Percentiles rank a stretch among this genome's conserved stretches.
Evolutionary conservation across 2,797 vertebrate species (phyloP).

Genomic region (Neosilurus mollespiculum): DNA sequence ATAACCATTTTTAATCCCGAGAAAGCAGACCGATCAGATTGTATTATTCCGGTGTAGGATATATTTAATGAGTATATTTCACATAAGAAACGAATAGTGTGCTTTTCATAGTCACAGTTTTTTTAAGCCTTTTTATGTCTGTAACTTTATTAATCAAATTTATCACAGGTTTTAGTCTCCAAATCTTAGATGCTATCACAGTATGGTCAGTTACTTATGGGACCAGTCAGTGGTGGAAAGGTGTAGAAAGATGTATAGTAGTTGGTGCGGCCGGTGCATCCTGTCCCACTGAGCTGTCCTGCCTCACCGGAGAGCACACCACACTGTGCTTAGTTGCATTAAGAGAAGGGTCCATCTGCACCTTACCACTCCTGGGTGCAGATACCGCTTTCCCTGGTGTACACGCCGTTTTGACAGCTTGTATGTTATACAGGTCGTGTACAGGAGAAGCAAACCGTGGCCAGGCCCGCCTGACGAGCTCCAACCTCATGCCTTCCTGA

Average conservation of each 20-base stretch:
- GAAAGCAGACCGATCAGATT: too few relatives aligned
- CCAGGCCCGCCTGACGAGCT: constrained; percentile 5
- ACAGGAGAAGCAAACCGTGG: not conserved
- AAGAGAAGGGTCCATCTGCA: not conserved
- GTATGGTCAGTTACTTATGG: not conserved
- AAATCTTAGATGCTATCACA: not conserved
- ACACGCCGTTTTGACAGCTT: not conserved
- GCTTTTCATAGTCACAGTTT: not conserved
- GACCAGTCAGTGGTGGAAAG: not conserved
- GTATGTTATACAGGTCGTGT: not conserved
- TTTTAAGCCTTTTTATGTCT: not conserved
- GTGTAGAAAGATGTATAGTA: not conserved
- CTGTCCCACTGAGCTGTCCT: not conserved
- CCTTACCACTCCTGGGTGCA: not conserved
- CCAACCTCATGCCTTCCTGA: not conserved
- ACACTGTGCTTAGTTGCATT: not conserved
- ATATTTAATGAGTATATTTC: not conserved
- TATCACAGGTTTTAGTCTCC: not conserved
- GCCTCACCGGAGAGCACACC: not conserved
- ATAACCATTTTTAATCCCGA: too few relatives aligned
- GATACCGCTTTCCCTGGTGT: not conserved
- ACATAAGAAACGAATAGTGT: not conserved
- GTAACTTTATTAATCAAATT: not conserved
- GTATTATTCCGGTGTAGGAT: too few relatives aligned
- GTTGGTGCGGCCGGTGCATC: not conserved